phyloP scores from a whole-genome alignment of 2,888 invertebrate genomes.

The Cantharis lateralis region DNA sequence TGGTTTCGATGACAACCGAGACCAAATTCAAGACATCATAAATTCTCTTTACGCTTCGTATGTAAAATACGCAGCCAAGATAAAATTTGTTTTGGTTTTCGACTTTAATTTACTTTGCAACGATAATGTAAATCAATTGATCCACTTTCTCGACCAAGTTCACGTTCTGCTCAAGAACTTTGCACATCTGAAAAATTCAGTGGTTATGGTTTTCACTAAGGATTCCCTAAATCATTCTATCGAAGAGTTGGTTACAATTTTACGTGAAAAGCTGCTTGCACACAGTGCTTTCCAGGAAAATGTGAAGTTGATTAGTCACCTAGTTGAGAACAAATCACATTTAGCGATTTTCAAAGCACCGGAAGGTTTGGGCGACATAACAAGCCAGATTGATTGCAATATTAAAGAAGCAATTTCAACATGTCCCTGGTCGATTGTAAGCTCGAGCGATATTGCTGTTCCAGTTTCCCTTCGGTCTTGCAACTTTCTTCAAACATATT shows the following conservation, averaged over 20 bases:
- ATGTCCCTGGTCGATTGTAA: neutral
- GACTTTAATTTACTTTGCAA: too few relatives aligned
- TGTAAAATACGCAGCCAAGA: too few relatives aligned
- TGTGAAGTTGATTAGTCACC: neutral
- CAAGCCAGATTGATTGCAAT: neutral
- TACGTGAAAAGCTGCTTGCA: neutral
- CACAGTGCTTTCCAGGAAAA: neutral
- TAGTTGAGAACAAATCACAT: neutral
- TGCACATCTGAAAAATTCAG: too few relatives aligned
- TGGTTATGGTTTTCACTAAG: neutral
- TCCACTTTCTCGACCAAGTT: too few relatives aligned
- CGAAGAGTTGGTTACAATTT: neutral
- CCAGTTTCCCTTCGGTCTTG: neutral
- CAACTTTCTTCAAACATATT: too few relatives aligned
- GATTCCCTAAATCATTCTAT: neutral
- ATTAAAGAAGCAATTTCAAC: neutral
- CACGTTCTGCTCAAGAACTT: too few relatives aligned
- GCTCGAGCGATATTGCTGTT: neutral
- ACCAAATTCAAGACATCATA: constrained; percentile 1
- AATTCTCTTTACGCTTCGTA: too few relatives aligned
- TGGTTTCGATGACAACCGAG: constrained; percentile 12
- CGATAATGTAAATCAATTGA: too few relatives aligned
- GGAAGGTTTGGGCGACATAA: neutral
- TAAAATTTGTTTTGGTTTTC: too few relatives aligned
- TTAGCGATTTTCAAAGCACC: constrained; percentile 10